Conservation (phyloP, 2,888 invertebrate species). For the Phyllotreta striolata region DNA sequence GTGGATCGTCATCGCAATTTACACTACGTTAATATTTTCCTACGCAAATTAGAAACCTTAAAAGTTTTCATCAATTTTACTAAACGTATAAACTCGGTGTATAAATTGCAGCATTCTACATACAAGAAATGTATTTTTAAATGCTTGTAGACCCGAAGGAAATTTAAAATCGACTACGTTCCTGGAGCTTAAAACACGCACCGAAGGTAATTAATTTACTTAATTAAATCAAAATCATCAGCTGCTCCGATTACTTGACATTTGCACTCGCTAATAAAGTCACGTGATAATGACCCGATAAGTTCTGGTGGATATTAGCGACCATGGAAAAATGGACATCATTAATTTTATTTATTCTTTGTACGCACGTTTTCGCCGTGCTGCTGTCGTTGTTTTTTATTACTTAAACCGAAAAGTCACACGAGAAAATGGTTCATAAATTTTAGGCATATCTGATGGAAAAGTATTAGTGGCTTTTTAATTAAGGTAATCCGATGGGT, state of each 20-base stretch:
- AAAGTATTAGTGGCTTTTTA: slow-evolving; percentile 17
- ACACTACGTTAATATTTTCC: too few species aligned
- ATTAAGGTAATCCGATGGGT: slow-evolving; percentile 7
- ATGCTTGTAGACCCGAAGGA: not conserved
- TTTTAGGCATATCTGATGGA: slow-evolving; percentile 16
- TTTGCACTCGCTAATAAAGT: slow-evolving; percentile 20
- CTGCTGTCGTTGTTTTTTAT: slow-evolving; percentile 2
- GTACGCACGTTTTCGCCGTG: slow-evolving; percentile 7
- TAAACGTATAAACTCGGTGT: too few species aligned
- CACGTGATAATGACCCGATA: slow-evolving; percentile 21
- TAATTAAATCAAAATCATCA: slow-evolving; percentile 26
- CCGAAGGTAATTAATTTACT: slow-evolving; percentile 11
- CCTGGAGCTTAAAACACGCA: slow-evolving; percentile 2
- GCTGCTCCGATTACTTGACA: slow-evolving; percentile 23
- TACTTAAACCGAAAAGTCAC: slow-evolving; percentile 18
- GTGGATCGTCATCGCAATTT: not conserved
- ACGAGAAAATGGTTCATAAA: slow-evolving; percentile 21
- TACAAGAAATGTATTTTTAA: not conserved
- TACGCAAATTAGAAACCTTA: too few species aligned
- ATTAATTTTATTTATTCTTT: slow-evolving; percentile 8
- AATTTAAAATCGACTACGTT: not conserved
- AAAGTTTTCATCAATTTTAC: too few species aligned
- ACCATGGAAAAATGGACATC: slow-evolving; percentile 11
- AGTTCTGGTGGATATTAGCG: slow-evolving; percentile 8
- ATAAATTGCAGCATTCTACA: not conserved